phyloP scores from a whole-genome alignment of 2,888 invertebrate species.

The Physocephala rufipes region DNA sequence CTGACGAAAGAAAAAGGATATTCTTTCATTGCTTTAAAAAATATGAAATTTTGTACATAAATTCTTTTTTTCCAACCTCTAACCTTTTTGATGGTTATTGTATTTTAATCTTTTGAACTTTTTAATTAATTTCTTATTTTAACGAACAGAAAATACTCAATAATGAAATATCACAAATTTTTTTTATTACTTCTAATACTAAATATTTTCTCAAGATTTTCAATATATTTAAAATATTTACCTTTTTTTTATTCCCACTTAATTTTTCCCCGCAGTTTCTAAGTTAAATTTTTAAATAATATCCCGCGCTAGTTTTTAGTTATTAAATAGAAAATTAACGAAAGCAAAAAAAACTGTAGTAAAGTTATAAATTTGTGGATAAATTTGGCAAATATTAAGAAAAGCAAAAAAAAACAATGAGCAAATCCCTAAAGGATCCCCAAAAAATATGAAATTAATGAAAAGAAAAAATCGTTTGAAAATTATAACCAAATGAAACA shows the following conservation, averaged over 20 bases:
- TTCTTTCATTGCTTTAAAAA: not conserved
- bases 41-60: slow-evolving; percentile 10
- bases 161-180: slow-evolving; percentile 61
- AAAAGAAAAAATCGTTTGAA: slow-evolving; percentile 34
- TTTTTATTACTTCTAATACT: slow-evolving; percentile 23
- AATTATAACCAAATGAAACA: slow-evolving; percentile 30
- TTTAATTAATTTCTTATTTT: not conserved
- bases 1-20: not conserved
- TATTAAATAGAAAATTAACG: not conserved
- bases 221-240: slow-evolving; percentile 22
- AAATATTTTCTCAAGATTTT: not conserved
- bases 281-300: slow-evolving; percentile 40
- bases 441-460: slow-evolving; percentile 29
- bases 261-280: not conserved
- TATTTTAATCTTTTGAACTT: not conserved
- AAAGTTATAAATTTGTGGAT: too few species aligned
- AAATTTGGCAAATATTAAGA: too few species aligned
- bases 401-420: too few species aligned
- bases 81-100: not conserved
- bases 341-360: too few species aligned
- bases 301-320: not conserved
- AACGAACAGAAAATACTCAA: slow-evolving; percentile 31
- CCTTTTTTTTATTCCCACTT: slow-evolving; percentile 8
- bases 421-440: slow-evolving; percentile 33
- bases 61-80: not conserved